These are phyloP conservation scores for Ctenochaetus hawaiiensis DNA, from an alignment of 2,797 vertebrate genomes.

Conservation along the genomic window DNA sequence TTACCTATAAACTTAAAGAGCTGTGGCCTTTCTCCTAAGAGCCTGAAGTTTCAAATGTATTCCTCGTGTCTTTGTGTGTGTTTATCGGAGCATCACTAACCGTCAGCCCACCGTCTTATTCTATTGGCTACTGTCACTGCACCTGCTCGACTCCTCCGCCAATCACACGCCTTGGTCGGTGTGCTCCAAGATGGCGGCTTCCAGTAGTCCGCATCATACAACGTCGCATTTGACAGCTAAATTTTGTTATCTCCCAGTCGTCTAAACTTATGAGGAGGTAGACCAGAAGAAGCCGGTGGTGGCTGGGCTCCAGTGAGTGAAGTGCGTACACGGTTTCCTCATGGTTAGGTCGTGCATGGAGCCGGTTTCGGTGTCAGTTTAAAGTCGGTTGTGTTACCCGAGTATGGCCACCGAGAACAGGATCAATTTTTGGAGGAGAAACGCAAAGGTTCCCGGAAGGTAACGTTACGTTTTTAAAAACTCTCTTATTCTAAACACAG, in stretches of 20 bases:
- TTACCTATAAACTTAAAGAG: neutral
- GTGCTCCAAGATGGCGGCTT: conserved; percentile 84
- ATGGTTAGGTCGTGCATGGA: conserved; percentile 39
- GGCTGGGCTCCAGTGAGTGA: conserved; percentile 4
- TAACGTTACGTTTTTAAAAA: conserved; percentile 67
- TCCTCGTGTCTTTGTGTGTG: neutral
- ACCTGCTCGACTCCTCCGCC: conserved; percentile 76
- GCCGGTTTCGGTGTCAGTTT: conserved; percentile 46
- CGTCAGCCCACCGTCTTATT: neutral
- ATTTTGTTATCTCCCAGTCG: conserved; percentile 28
- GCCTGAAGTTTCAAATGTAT: neutral
- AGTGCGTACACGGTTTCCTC: conserved; percentile 26
- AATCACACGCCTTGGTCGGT: conserved; percentile 63
- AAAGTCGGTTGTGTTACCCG: conserved; percentile 59
- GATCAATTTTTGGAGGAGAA: conserved; percentile 96
- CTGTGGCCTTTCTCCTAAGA: neutral
- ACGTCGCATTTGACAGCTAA: conserved; percentile 35
- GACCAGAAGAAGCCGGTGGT: neutral
- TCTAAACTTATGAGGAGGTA: conserved; percentile 35
- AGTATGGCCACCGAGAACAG: conserved; percentile 94
- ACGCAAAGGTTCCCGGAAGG: conserved; percentile 94
- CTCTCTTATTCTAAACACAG: neutral
- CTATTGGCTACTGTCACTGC: conserved; percentile 74
- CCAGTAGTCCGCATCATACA: conserved; percentile 50
- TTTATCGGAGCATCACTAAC: conserved; percentile 24